A percentile compares a stretch with the other conserved stretches of the same genome.
phyloP scores from a whole-genome alignment of 2,888 invertebrate species.

The Mythimna loreyi region DNA sequence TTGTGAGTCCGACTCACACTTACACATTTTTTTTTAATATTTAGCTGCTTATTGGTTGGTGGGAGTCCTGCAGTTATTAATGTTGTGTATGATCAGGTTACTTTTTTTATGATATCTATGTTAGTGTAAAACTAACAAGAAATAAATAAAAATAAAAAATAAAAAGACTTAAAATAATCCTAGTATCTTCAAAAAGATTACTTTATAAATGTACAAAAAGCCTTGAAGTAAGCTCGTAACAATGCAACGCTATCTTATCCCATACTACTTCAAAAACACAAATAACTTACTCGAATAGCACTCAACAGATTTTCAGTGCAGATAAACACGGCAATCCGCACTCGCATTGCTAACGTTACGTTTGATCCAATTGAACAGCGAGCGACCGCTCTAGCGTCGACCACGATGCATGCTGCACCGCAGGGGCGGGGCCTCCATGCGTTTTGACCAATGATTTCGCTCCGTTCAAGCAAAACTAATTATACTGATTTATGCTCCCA shows the following conservation, averaged over 20 bases:
- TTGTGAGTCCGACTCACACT: no score
- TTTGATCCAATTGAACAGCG: conserved; percentile 83
- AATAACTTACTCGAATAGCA: conserved; percentile 59
- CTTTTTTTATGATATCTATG: no score
- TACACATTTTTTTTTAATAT: not conserved
- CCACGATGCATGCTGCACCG: conserved; percentile 69
- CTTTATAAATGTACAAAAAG: conserved; percentile 18
- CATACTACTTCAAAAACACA: conserved; percentile 59
- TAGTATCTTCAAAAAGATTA: conserved; percentile 29
- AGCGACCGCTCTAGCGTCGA: conserved; percentile 78
- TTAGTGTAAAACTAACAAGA: not conserved
- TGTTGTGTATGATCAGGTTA: no score
- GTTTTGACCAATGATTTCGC: conserved; percentile 93
- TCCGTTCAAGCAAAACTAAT: conserved; percentile 94
- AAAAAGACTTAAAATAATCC: not conserved
- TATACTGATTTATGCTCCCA: conserved; percentile 98
- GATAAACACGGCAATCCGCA: conserved; percentile 59
- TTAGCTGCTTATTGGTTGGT: no score
- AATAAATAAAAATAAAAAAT: not conserved
- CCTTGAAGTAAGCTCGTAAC: conserved; percentile 33
- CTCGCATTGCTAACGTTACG: conserved; percentile 81
- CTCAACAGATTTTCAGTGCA: conserved; percentile 60
- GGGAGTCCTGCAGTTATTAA: no score
- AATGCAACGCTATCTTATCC: conserved; percentile 51
- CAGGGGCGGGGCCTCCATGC: conserved; percentile 90